These are phyloP conservation scores for Silvanus unidentatus DNA, from an alignment of 2,888 invertebrate species.

Conservation along the genomic window DNA sequence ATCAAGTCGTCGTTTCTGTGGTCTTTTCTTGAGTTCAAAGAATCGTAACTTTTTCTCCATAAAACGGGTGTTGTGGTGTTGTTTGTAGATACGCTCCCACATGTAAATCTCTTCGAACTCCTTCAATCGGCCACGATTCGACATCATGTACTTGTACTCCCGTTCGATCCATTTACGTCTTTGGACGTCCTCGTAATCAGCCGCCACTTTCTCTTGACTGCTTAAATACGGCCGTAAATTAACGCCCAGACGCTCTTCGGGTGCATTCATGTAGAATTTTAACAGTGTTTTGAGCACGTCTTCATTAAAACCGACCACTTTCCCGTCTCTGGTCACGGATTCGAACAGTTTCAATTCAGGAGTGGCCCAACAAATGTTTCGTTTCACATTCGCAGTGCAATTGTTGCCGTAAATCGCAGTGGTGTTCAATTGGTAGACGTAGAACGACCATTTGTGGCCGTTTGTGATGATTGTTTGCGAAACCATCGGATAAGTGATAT, in stretches of 20 bases:
- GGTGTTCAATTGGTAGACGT: constrained; percentile 90
- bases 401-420: constrained; percentile 59
- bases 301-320: constrained; percentile 74
- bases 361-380: constrained; percentile 77
- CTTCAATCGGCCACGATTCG: constrained; percentile 62
- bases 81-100: constrained; percentile 82
- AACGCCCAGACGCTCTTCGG: constrained; percentile 54
- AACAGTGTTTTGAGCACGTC: constrained; percentile 67
- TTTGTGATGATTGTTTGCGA: constrained; percentile 87
- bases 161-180: constrained; percentile 65
- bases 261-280: constrained; percentile 67
- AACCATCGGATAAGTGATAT: constrained; percentile 83
- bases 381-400: constrained; percentile 59
- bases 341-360: constrained; percentile 69
- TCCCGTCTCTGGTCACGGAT: constrained; percentile 58
- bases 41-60: constrained; percentile 64
- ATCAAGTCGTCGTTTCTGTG: constrained; percentile 58
- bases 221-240: constrained; percentile 71
- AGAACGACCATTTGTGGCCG: constrained; percentile 81
- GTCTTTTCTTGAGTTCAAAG: constrained; percentile 62
- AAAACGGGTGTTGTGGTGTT: constrained; percentile 61
- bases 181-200: constrained; percentile 64
- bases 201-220: constrained; percentile 52
- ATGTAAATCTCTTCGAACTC: constrained; percentile 64
- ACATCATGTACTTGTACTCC: constrained; percentile 61